Base-by-base conservation (phyloP, 1,140 invertebrate genomes). In the Calephelis nemesis region DNA sequence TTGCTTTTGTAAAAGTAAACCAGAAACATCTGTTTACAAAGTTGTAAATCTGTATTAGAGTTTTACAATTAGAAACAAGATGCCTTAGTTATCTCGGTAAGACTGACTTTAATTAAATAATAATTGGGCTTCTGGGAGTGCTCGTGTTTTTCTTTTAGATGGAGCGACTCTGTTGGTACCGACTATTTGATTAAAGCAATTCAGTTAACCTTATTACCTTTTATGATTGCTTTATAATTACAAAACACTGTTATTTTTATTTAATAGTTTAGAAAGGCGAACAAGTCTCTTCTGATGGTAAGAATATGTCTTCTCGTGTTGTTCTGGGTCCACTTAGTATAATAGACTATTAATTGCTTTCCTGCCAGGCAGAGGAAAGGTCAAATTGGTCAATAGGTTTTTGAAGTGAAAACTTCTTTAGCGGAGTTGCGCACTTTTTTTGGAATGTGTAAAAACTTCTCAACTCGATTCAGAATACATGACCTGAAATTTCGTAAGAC, bases 31-130 rank as follows among this genome's bases (percentile, higher is more conserved):
- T 30, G 4, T 11, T 58, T 58, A 58, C 19, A 58, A 58, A 11
- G 52, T 58, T 58, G 50, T 54, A 19, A 54, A 54, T 30, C 15
- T 39, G 52, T 58, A 39, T 58, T 58, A 39, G 52, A 30, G 52
- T 58, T 58, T 58, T 58, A 58, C 52, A 58, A 66, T 71, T 69
- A 69, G 15, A 7, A 65, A 58, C 70, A 71, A 69, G 67, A 67
- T 68, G 62, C 67, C 67, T 30, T 45, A 71, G 48, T 60, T 68
- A 69, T 69, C 70, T 58, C 47, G 67, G 58, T 49, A 62, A 66
- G 63, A 52, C 62, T 73, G 71, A 47, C 69, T 73, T 74, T 77
- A 74, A 77, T 77, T 77, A 77, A 74, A 68, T 70, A 74, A 73
- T 74, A 77, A 77, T 70, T 77, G 74, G 71, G 73, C 73, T 70